These are phyloP conservation scores for Pygoscelis antarcticus DNA, from an alignment of 2,113 vertebrate genomes.

Conservation along the genomic window DNA sequence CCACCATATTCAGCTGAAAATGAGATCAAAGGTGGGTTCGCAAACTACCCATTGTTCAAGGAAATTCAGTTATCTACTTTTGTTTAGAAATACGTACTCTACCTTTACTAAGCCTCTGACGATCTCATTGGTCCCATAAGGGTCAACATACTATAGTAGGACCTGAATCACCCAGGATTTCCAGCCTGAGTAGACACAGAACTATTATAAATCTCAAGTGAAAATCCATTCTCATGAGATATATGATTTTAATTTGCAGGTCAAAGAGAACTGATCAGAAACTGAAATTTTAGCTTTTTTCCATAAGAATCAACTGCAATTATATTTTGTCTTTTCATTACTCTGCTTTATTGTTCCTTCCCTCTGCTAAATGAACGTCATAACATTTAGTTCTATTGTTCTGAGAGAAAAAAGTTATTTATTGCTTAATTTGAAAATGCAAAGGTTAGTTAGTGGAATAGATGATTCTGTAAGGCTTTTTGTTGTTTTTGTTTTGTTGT, in stretches of 20 bases:
- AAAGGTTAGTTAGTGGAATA: background rate
- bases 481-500: background rate
- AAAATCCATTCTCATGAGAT: background rate
- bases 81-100: background rate
- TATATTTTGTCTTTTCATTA: background rate
- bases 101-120: background rate
- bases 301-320: background rate
- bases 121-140: accelerated
- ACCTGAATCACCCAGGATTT: background rate
- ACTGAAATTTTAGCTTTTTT: background rate
- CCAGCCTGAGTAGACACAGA: background rate
- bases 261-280: background rate
- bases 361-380: background rate
- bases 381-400: background rate
- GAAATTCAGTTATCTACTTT: background rate
- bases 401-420: background rate
- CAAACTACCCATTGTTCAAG: background rate
- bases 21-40: background rate
- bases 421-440: background rate
- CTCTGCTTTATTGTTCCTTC: background rate
- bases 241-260: background rate
- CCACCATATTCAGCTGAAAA: background rate
- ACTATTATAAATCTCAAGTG: background rate
- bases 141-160: background rate
- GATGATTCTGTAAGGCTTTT: background rate